Percentiles rank a stretch among this genome's conserved stretches.
phyloP scores from a whole-genome alignment of 2,888 invertebrate genomes.

The Heliconius ethilla region DNA sequence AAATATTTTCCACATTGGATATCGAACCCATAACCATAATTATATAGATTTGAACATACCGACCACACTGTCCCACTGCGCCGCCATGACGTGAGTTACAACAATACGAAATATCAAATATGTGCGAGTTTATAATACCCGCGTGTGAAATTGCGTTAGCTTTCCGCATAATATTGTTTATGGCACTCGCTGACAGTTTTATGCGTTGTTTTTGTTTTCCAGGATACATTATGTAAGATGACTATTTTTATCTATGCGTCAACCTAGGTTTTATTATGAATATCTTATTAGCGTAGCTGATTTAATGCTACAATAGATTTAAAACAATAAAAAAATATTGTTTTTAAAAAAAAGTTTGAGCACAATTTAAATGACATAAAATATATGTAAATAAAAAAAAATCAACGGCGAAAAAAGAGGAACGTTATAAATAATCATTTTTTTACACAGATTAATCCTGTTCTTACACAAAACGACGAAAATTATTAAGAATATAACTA shows the following conservation, averaged over 20 bases:
- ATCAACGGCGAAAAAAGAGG: too few species aligned
- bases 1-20: neutral
- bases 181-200: constrained; percentile 28
- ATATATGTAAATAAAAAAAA: too few species aligned
- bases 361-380: too few species aligned
- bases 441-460: too few species aligned
- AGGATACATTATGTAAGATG: constrained; percentile 7
- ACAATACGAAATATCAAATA: constrained; percentile 40
- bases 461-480: too few species aligned
- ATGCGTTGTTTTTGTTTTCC: constrained; percentile 23
- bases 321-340: too few species aligned
- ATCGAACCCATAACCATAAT: neutral
- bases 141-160: constrained; percentile 29
- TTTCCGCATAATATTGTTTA: constrained; percentile 31
- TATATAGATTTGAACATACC: neutral
- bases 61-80: neutral
- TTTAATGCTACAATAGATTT: neutral
- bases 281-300: neutral
- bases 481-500: too few species aligned
- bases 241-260: neutral
- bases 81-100: constrained; percentile 35
- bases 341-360: too few species aligned
- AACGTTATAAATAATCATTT: too few species aligned
- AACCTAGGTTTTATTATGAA: too few species aligned
- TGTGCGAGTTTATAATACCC: constrained; percentile 32